Evolutionary conservation across 2,113 vertebrate genomes (phyloP).

Genomic region (Oxyura jamaicensis): DNA sequence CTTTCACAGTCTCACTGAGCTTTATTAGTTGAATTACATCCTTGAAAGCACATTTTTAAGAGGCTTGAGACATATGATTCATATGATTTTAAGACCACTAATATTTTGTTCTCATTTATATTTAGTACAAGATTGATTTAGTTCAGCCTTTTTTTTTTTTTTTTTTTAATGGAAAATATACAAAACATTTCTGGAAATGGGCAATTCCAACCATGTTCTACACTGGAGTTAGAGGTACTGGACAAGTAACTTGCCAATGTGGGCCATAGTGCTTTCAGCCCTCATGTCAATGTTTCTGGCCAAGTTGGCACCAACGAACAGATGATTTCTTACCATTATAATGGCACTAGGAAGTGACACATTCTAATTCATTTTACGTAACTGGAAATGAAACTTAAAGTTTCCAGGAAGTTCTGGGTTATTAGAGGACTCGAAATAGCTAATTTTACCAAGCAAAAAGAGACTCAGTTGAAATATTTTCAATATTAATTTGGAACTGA

Average conservation of each 20-base stretch:
- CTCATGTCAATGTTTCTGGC: not conserved
- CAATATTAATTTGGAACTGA: not conserved
- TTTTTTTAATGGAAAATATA: not conserved
- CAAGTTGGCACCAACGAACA: not conserved
- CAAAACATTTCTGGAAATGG: not conserved
- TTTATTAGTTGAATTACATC: not conserved
- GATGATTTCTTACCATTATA: not conserved
- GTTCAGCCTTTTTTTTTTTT: not conserved
- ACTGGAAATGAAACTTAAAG: constrained; percentile 1
- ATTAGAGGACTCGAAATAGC: not conserved
- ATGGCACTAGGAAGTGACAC: not conserved
- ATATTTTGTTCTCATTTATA: not conserved
- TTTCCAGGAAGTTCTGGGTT: constrained; percentile 16
- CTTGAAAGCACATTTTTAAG: not conserved
- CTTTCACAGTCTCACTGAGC: not conserved
- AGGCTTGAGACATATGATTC: rapidly evolving
- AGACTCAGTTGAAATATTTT: constrained; percentile 6
- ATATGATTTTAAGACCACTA: not conserved
- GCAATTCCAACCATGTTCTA: not conserved
- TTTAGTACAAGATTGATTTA: not conserved
- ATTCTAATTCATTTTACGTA: not conserved
- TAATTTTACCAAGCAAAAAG: not conserved
- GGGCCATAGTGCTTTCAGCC: not conserved
- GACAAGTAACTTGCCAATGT: rapidly evolving
- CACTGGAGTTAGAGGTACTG: not conserved